Evolutionary conservation across 2,888 invertebrate genomes (phyloP).

Genomic region (Ypsolopha sequella): DNA sequence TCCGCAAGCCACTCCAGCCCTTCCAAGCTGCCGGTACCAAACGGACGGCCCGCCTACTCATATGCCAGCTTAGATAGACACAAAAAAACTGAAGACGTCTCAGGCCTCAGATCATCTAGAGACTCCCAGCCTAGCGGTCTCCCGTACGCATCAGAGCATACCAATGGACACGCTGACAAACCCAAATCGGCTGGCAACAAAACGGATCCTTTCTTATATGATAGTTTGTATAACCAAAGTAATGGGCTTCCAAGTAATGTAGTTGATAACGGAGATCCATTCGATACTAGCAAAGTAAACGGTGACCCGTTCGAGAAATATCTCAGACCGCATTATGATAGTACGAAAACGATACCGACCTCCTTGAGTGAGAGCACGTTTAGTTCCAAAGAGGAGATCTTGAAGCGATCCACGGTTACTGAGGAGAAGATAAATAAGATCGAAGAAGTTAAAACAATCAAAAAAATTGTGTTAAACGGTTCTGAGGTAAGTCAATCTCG

Average conservation of each 20-base stretch:
- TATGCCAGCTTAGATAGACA: conserved; percentile 46
- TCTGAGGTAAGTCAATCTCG: conserved; percentile 19
- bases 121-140: too few species aligned
- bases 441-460: conserved; percentile 62
- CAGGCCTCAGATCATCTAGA: background rate
- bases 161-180: conserved; percentile 1
- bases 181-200: conserved; percentile 21
- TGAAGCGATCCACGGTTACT: conserved; percentile 45
- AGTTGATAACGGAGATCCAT: conserved; percentile 37
- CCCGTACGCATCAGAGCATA: too few species aligned
- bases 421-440: conserved; percentile 55
- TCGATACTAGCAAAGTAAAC: conserved; percentile 36
- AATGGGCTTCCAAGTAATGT: conserved; percentile 29
- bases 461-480: conserved; percentile 54
- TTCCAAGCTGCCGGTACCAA: conserved; percentile 58
- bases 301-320: conserved; percentile 53
- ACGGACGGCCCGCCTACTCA: conserved; percentile 37
- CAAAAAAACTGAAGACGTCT: conserved; percentile 9
- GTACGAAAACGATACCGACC: conserved; percentile 31
- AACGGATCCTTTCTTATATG: conserved; percentile 22
- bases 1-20: conserved; percentile 49
- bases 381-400: conserved; percentile 42
- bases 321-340: conserved; percentile 28
- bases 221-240: conserved; percentile 25
- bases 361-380: conserved; percentile 51